phyloP scores from a whole-genome alignment of 2,797 vertebrate genomes.

The Margarornis squamiger region DNA sequence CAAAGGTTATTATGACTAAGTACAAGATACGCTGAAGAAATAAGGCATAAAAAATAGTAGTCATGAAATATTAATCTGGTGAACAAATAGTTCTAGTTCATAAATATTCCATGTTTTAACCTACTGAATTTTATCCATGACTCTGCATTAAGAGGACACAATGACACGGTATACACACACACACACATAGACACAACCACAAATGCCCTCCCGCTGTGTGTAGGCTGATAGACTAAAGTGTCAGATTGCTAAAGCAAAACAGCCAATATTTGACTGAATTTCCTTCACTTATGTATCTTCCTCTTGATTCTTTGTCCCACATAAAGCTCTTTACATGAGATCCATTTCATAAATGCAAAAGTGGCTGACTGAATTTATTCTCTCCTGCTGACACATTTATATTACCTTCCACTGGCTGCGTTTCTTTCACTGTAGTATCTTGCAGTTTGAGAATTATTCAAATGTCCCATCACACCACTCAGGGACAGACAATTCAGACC shows the following conservation, averaged over 20 bases:
- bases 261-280: not conserved
- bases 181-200: not conserved
- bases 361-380: not conserved
- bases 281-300: not conserved
- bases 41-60: not conserved
- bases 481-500: not conserved
- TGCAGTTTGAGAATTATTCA: not conserved
- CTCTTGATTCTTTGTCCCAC: not conserved
- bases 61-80: conserved; percentile 55
- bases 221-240: not conserved
- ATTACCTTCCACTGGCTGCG: not conserved
- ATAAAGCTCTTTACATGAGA: not conserved
- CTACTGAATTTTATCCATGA: conserved; percentile 19
- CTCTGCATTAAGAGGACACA: conserved; percentile 6
- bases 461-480: not conserved
- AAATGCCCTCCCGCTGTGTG: not conserved
- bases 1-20: conserved; percentile 18
- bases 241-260: not conserved
- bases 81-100: conserved; percentile 4
- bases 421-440: not conserved
- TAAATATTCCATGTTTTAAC: conserved; percentile 37
- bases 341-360: not conserved
- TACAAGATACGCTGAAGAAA: conserved; percentile 2
- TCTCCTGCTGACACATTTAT: not conserved
- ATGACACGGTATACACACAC: not conserved